These are phyloP conservation scores for Gobionotothen gibberifrons DNA, from an alignment of 2,797 vertebrate genomes.

Conservation along the genomic window DNA sequence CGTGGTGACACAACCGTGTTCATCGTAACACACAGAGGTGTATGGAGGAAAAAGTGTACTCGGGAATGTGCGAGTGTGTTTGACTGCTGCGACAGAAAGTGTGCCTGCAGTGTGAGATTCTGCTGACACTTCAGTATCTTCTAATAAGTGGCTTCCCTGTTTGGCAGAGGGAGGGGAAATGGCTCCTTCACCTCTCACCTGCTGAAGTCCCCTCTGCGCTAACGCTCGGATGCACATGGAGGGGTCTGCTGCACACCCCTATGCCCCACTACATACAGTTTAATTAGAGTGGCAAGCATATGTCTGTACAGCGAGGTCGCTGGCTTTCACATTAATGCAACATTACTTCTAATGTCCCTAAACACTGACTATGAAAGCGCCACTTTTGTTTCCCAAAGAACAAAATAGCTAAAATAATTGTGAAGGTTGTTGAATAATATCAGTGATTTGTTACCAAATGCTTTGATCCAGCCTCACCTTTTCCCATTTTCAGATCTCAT, in stretches of 20 bases:
- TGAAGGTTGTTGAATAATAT: constrained; percentile 4
- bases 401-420: constrained; percentile 2
- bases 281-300: constrained; percentile 54
- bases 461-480: not conserved
- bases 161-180: constrained; percentile 42
- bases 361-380: constrained; percentile 29
- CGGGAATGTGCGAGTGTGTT: constrained; percentile 26
- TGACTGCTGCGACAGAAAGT: constrained; percentile 32
- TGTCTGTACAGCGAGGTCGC: constrained; percentile 30
- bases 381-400: constrained; percentile 9
- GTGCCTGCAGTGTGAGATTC: constrained; percentile 38
- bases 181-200: constrained; percentile 57
- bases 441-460: constrained; percentile 3
- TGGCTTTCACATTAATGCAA: constrained; percentile 44
- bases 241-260: constrained; percentile 36
- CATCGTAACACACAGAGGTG: constrained; percentile 29
- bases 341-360: constrained; percentile 37
- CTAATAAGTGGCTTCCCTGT: constrained; percentile 65
- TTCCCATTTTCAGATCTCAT: not conserved
- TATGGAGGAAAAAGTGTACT: constrained; percentile 33
- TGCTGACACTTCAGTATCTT: constrained; percentile 66
- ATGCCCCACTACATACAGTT: constrained; percentile 34
- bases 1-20: constrained; percentile 8
- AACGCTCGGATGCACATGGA: constrained; percentile 40
- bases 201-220: constrained; percentile 42